Conservation (phyloP, 2,797 vertebrate genomes). For the Hypotaenidia philippensis region DNA sequence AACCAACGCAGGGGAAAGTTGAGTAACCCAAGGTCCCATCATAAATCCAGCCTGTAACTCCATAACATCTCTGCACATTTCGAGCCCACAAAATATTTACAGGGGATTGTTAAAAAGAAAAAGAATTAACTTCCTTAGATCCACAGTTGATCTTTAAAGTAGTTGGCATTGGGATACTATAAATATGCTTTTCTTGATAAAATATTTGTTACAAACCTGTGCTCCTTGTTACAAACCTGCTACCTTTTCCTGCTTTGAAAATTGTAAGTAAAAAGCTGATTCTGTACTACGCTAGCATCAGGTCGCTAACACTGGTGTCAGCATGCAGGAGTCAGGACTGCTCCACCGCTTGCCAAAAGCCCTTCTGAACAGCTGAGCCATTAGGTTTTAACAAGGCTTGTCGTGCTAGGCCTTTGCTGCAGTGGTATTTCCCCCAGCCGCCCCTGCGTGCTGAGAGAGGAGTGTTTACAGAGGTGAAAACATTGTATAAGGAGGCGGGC, state of each 20-base stretch:
- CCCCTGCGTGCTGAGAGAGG: neutral
- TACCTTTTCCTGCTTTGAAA: neutral
- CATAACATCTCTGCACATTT: neutral
- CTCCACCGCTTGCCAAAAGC: neutral
- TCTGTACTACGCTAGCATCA: neutral
- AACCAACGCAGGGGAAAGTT: neutral
- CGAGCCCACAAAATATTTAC: constrained; percentile 14
- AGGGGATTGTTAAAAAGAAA: neutral
- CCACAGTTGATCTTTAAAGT: neutral
- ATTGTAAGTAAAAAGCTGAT: neutral
- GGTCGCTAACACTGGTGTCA: neutral
- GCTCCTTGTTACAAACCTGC: neutral
- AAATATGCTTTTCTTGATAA: neutral
- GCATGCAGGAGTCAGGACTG: neutral
- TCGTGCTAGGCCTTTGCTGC: neutral
- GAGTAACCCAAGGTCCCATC: constrained; percentile 8
- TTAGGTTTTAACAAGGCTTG: neutral
- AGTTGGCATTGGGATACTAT: neutral
- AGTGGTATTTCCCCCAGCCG: neutral
- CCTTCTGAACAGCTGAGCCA: neutral
- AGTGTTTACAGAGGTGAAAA: neutral
- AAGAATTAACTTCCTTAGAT: neutral
- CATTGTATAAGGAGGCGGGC: neutral
- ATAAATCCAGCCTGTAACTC: neutral
- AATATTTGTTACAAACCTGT: neutral